Conservation (phyloP, 2,113 vertebrate genomes). For the Capra hircus region DNA sequence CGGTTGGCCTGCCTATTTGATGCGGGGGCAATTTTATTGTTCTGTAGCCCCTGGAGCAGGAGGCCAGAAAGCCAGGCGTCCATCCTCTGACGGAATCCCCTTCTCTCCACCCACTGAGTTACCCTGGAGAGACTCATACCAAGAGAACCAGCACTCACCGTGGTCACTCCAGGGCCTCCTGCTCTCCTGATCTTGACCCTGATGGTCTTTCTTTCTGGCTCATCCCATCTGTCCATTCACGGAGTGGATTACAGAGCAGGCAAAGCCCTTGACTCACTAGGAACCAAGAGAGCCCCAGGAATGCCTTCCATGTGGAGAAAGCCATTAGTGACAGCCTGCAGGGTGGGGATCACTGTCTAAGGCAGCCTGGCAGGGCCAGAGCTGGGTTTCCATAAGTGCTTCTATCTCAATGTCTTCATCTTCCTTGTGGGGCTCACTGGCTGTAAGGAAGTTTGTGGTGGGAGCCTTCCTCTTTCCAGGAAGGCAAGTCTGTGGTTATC, state of each 20-base stretch:
- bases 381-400: neutral
- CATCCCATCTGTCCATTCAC: neutral
- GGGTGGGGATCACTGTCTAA: neutral
- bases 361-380: neutral
- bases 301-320: neutral
- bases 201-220: neutral
- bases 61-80: neutral
- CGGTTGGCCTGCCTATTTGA: neutral
- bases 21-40: neutral
- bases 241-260: neutral
- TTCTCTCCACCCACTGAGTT: neutral
- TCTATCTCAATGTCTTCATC: neutral
- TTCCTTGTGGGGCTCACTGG: neutral
- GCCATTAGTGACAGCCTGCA: neutral
- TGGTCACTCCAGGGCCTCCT: neutral
- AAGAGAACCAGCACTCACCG: neutral
- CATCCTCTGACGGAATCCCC: neutral
- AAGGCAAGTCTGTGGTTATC: neutral
- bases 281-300: neutral
- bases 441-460: conserved; percentile 16
- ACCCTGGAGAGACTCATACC: neutral
- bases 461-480: neutral
- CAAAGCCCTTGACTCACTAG: neutral
- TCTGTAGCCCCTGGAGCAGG: neutral
- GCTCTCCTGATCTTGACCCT: neutral